phyloP scores from a whole-genome alignment of 2,113 vertebrate genomes.

The Zosterops borbonicus region DNA sequence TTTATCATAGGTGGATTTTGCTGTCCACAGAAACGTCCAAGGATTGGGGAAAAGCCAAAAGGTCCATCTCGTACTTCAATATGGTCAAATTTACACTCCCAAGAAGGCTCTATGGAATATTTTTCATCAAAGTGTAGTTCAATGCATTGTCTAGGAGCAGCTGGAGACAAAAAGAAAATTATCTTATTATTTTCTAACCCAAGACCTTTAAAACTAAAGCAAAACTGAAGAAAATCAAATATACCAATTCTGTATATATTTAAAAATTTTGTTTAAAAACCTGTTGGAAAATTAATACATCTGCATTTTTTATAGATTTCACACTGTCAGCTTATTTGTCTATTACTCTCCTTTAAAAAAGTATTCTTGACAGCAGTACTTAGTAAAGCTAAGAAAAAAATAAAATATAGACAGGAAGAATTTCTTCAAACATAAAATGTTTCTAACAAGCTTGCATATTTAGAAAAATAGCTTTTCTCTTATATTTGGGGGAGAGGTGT shows the following conservation, averaged over 20 bases:
- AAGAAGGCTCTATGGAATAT: constrained; percentile 97
- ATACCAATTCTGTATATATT: neutral
- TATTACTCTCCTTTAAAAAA: neutral
- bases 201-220: neutral
- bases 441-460: neutral
- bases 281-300: neutral
- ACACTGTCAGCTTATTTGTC: neutral
- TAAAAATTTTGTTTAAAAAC: neutral
- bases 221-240: neutral
- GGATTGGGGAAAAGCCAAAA: constrained; percentile 96
- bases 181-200: neutral
- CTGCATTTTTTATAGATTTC: neutral
- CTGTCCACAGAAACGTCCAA: constrained; percentile 96
- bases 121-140: constrained; percentile 97
- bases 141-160: constrained; percentile 96
- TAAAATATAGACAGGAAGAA: neutral
- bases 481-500: accelerated
- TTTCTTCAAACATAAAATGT: neutral
- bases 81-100: constrained; percentile 99
- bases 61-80: constrained; percentile 99
- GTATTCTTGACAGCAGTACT: neutral
- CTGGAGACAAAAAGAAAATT: constrained; percentile 72
- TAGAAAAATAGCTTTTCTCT: neutral
- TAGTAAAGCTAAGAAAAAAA: neutral
- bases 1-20: constrained; percentile 94